Evolutionary conservation across 2,888 invertebrate genomes (phyloP).

Genomic region (Tubulanus polymorphus): DNA sequence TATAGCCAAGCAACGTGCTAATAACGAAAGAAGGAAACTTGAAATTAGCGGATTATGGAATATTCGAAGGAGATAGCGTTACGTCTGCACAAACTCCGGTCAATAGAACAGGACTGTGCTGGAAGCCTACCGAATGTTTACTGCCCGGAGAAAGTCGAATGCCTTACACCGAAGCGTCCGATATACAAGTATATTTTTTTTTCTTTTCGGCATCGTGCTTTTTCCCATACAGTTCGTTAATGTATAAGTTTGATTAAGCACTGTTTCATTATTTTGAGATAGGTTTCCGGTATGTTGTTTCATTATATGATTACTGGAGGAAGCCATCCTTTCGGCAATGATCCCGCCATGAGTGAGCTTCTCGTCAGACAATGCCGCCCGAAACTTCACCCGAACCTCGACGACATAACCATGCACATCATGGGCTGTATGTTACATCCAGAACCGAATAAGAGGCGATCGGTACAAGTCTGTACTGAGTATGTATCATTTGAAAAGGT

Average conservation of each 20-base stretch:
- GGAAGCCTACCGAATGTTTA: slow-evolving; percentile 28
- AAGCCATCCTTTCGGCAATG: slow-evolving; percentile 37
- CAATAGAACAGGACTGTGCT: slow-evolving; percentile 8
- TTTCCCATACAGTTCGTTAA: too few species aligned
- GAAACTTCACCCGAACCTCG: slow-evolving; percentile 21
- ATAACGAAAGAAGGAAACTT: slow-evolving; percentile 35
- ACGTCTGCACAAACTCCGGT: not conserved
- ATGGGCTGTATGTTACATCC: slow-evolving; percentile 31
- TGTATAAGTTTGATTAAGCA: too few species aligned
- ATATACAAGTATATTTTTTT: slow-evolving; percentile 25
- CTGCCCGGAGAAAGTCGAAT: slow-evolving; percentile 17
- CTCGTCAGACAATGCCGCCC: slow-evolving; percentile 26
- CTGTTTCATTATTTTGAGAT: too few species aligned
- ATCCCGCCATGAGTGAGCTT: slow-evolving; percentile 24
- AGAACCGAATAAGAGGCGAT: slow-evolving; percentile 23
- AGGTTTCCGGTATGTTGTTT: slow-evolving; percentile 36
- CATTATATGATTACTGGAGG: slow-evolving; percentile 44
- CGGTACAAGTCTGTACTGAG: slow-evolving; percentile 25
- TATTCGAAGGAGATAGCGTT: not conserved
- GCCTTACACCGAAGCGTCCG: slow-evolving; percentile 25
- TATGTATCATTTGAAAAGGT: slow-evolving; percentile 6
- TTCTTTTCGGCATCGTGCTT: too few species aligned
- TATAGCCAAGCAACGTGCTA: slow-evolving; percentile 38
- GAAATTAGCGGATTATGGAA: slow-evolving; percentile 31
- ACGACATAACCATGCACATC: slow-evolving; percentile 36